phyloP scores from a whole-genome alignment of 2,113 vertebrate species.

The Amazona vittata region DNA sequence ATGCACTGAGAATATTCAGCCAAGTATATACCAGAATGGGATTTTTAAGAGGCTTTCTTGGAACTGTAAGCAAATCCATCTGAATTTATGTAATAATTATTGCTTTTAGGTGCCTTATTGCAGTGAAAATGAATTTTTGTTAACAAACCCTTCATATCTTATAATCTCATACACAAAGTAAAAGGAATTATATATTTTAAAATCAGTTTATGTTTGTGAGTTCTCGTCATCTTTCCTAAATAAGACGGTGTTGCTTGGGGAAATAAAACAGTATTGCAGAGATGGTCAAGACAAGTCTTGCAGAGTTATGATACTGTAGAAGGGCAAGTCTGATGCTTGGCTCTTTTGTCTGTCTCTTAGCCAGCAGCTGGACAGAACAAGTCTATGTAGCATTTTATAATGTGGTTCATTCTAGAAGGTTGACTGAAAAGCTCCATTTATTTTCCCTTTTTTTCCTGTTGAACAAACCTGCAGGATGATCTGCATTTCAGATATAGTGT shows the following conservation, averaged over 20 bases:
- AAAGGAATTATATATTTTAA: not conserved
- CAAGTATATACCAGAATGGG: not conserved
- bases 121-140: not conserved
- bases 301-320: not conserved
- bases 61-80: not conserved
- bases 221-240: not conserved
- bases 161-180: not conserved
- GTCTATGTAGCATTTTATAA: not conserved
- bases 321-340: not conserved
- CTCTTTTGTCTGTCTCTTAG: not conserved
- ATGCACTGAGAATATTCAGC: not conserved
- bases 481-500: not conserved
- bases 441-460: not conserved
- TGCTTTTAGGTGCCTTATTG: not conserved
- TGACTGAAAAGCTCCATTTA: not conserved
- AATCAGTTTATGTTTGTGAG: not conserved
- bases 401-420: not conserved
- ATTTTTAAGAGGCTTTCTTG: constrained; percentile 4
- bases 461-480: not conserved
- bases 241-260: not conserved
- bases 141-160: not conserved
- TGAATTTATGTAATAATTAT: not conserved
- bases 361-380: not conserved
- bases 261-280: not conserved
- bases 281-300: not conserved